phyloP scores from a whole-genome alignment of 1,140 invertebrate genomes.

The Vollenhovia emeryi region DNA sequence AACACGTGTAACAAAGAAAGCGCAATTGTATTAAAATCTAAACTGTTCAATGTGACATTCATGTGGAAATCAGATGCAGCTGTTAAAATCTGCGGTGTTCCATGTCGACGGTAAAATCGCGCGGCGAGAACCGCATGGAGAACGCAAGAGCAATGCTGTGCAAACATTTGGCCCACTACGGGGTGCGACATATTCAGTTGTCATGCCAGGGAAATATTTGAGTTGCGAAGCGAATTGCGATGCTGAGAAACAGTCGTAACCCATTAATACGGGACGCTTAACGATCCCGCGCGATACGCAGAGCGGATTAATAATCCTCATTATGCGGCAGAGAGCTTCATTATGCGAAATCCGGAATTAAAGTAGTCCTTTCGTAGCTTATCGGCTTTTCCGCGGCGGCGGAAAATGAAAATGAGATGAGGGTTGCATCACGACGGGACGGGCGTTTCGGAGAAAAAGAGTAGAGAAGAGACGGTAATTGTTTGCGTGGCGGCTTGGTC shows the following conservation, averaged over 20 bases:
- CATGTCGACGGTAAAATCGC: neutral
- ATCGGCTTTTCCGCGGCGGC: neutral
- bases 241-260: neutral
- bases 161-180: conserved; percentile 4
- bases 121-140: neutral
- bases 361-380: conserved; percentile 29
- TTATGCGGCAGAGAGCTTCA: conserved; percentile 29
- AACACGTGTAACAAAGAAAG: no score
- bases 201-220: neutral
- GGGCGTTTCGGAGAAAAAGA: neutral
- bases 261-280: neutral
- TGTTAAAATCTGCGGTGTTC: conserved; percentile 13
- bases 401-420: neutral
- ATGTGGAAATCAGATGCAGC: neutral
- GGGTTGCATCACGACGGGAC: neutral
- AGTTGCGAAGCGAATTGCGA: neutral
- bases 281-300: neutral
- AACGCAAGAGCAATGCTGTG: neutral
- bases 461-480: neutral
- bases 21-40: neutral
- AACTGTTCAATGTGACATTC: neutral
- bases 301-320: conserved; percentile 28
- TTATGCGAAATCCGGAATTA: conserved; percentile 46
- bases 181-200: neutral
- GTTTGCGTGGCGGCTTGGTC: conserved; percentile 50